phyloP scores from a whole-genome alignment of 2,888 invertebrate species.

The Drosophila gaucha region DNA sequence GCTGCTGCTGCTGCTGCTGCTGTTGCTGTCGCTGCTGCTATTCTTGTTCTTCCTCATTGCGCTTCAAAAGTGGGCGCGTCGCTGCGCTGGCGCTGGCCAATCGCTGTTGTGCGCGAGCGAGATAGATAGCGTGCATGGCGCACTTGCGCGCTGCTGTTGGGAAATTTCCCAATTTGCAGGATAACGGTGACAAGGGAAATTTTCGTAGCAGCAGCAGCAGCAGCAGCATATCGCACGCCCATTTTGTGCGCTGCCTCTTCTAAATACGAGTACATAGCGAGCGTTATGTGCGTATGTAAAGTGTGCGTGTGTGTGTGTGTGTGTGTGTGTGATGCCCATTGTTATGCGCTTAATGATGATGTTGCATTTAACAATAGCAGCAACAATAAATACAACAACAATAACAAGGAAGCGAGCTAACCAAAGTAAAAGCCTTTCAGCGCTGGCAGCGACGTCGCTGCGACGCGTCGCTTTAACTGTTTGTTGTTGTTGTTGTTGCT shows the following conservation, averaged over 20 bases:
- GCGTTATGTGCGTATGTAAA: slow-evolving; percentile 7
- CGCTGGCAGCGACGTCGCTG: slow-evolving; percentile 38
- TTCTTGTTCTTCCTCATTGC: neutral
- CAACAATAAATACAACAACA: slow-evolving; percentile 42
- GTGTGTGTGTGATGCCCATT: slow-evolving; percentile 59
- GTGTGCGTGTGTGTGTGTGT: slow-evolving; percentile 10
- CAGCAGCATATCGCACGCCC: slow-evolving; percentile 40
- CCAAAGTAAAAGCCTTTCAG: slow-evolving; percentile 61
- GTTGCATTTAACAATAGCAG: slow-evolving; percentile 73
- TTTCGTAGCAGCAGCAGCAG: slow-evolving; percentile 11
- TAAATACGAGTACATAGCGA: slow-evolving; percentile 39
- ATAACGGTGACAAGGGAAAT: slow-evolving; percentile 51
- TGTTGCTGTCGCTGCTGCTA: slow-evolving; percentile 10
- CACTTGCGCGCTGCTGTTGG: slow-evolving; percentile 61
- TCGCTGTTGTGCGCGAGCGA: slow-evolving; percentile 44
- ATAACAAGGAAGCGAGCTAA: slow-evolving; percentile 26
- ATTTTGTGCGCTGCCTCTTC: slow-evolving; percentile 35
- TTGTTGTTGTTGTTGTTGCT: slow-evolving; percentile 28
- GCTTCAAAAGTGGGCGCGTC: slow-evolving; percentile 62
- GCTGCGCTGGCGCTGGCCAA: slow-evolving; percentile 41
- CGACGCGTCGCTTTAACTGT: slow-evolving; percentile 14
- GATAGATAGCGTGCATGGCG: slow-evolving; percentile 39
- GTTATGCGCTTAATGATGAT: slow-evolving; percentile 77
- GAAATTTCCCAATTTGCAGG: slow-evolving; percentile 60
- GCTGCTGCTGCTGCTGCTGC: slow-evolving; percentile 12